These are phyloP conservation scores for Pseudotriccus pelzelni DNA, from an alignment of 2,797 vertebrate genomes.

Conservation along the genomic window DNA sequence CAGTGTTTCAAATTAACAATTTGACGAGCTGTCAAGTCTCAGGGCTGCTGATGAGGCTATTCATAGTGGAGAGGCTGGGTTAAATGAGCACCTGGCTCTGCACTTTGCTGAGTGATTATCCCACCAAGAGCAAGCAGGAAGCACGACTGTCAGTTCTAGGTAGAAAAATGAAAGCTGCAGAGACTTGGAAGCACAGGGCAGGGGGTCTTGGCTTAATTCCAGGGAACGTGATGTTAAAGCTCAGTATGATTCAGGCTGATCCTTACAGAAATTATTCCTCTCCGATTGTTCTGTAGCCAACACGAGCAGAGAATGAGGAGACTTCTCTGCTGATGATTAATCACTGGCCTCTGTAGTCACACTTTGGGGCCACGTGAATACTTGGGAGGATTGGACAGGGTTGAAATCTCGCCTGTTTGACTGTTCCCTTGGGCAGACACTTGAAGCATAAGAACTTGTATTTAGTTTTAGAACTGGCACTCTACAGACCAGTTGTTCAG, in stretches of 20 bases:
- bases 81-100: conserved; percentile 59
- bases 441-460: background rate
- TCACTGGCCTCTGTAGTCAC: background rate
- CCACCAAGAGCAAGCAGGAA: conserved; percentile 12
- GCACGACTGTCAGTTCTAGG: conserved; percentile 6
- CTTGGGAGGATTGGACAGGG: background rate
- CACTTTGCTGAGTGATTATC: conserved; percentile 20
- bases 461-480: background rate
- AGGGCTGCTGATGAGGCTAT: conserved; percentile 65
- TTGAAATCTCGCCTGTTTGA: background rate
- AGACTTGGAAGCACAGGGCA: background rate
- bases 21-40: conserved; percentile 48
- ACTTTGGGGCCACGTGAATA: background rate
- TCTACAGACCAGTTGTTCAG: background rate
- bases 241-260: background rate
- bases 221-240: background rate
- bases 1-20: conserved; percentile 53
- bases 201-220: background rate
- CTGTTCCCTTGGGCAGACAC: background rate
- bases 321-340: background rate
- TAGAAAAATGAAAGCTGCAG: background rate
- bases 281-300: background rate
- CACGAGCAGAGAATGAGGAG: background rate
- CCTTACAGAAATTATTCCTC: background rate
- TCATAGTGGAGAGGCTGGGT: conserved; percentile 53